A percentile compares a stretch with the other conserved stretches of the same genome.
Evolutionary conservation across 2,113 vertebrate species (phyloP).

Genomic region (Athene cunicularia): DNA sequence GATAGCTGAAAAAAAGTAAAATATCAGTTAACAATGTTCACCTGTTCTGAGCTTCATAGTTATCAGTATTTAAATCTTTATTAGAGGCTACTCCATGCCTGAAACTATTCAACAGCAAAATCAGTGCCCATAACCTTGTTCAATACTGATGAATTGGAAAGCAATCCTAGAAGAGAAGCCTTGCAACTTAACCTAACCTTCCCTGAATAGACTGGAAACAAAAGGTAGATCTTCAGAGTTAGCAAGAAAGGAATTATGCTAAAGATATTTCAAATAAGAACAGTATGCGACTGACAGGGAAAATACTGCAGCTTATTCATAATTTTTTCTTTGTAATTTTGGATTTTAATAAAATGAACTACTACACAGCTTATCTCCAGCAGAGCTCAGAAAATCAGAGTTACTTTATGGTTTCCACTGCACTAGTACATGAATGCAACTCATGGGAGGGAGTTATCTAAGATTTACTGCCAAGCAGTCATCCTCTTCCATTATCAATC

Average conservation of each 20-base stretch:
- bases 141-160: not conserved
- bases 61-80: not conserved
- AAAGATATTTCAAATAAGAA: not conserved
- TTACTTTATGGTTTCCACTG: not conserved
- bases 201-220: not conserved
- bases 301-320: not conserved
- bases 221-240: not conserved
- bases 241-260: not conserved
- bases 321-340: not conserved
- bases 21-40: not conserved
- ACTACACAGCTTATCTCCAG: not conserved
- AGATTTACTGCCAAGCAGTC: not conserved
- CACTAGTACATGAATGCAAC: not conserved
- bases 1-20: not conserved
- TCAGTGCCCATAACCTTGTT: not conserved
- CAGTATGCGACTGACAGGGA: not conserved
- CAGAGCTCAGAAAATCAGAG: not conserved
- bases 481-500: not conserved
- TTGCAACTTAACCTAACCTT: not conserved
- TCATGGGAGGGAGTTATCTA: not conserved
- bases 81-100: not conserved
- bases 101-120: not conserved
- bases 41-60: not conserved
- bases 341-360: not conserved
- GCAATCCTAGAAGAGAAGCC: not conserved